Evolutionary conservation across 2,113 vertebrate genomes (phyloP).

Genomic region (Stigmatopora argus): DNA sequence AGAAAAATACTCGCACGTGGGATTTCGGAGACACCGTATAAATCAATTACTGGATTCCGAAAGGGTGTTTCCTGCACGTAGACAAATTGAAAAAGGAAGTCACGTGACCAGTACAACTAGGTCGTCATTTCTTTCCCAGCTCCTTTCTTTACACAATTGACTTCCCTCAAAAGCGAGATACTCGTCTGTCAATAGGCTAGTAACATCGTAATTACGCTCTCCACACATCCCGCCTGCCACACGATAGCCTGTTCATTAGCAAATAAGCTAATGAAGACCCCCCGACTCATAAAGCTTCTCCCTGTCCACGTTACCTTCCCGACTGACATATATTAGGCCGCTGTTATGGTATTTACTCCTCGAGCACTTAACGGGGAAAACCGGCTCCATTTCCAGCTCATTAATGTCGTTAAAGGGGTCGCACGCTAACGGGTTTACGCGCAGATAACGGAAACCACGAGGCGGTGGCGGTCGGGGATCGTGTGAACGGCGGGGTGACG

Average conservation of each 20-base stretch:
- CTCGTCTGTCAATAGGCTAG: conserved; percentile 28
- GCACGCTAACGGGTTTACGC: conserved; percentile 52
- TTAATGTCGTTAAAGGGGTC: conserved; percentile 64
- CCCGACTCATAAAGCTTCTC: conserved; percentile 15
- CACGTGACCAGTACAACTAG: not conserved
- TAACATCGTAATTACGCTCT: conserved; percentile 38
- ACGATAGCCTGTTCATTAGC: conserved; percentile 1
- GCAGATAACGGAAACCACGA: conserved; percentile 53
- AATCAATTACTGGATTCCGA: no score
- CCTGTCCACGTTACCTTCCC: conserved; percentile 24
- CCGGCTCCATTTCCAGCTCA: conserved; percentile 62
- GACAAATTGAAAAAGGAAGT: conserved; percentile 26
- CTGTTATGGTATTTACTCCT: conserved; percentile 53
- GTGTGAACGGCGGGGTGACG: conserved; percentile 50
- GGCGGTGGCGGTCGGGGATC: conserved; percentile 31
- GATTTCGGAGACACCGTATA: no score
- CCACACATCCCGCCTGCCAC: conserved; percentile 13
- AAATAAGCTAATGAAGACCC: conserved; percentile 16
- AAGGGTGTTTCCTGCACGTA: conserved; percentile 11
- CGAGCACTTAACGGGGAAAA: conserved; percentile 55
- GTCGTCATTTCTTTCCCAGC: not conserved
- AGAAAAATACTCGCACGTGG: no score
- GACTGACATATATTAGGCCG: conserved; percentile 27
- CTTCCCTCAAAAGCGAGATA: conserved; percentile 17
- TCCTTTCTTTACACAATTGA: not conserved